These are phyloP conservation scores for Gobiocypris rarus DNA, from an alignment of 2,113 vertebrate species.

Conservation along the genomic window DNA sequence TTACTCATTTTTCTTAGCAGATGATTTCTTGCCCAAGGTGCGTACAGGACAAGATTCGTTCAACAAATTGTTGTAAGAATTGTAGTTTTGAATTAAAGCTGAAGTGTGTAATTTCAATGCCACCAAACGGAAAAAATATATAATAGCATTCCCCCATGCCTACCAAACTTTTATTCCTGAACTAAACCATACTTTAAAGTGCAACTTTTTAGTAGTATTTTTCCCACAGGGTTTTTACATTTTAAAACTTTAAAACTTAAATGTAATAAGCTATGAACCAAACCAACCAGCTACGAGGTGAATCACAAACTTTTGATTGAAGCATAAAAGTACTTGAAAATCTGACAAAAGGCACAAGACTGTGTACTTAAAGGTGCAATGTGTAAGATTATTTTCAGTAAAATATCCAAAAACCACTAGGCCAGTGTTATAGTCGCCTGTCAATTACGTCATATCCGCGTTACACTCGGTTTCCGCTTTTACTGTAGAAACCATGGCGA, in stretches of 20 bases:
- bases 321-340: background rate
- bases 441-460: too few relatives aligned
- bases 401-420: too few relatives aligned
- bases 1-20: constrained; percentile 10
- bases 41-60: background rate
- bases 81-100: background rate
- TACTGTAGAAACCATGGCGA: too few relatives aligned
- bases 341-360: background rate
- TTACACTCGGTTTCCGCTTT: too few relatives aligned
- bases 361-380: too few relatives aligned
- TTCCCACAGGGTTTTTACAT: background rate
- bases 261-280: background rate
- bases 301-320: background rate
- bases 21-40: constrained; percentile 6
- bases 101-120: background rate
- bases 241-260: too few relatives aligned
- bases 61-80: background rate
- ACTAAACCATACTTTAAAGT: background rate
- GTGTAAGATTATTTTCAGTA: too few relatives aligned
- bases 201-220: background rate
- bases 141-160: too few relatives aligned
- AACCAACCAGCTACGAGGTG: background rate
- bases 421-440: too few relatives aligned
- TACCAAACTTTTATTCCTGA: background rate
- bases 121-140: background rate